Evolutionary conservation across 2,797 vertebrate species (phyloP).

Genomic region (Lacerta agilis): DNA sequence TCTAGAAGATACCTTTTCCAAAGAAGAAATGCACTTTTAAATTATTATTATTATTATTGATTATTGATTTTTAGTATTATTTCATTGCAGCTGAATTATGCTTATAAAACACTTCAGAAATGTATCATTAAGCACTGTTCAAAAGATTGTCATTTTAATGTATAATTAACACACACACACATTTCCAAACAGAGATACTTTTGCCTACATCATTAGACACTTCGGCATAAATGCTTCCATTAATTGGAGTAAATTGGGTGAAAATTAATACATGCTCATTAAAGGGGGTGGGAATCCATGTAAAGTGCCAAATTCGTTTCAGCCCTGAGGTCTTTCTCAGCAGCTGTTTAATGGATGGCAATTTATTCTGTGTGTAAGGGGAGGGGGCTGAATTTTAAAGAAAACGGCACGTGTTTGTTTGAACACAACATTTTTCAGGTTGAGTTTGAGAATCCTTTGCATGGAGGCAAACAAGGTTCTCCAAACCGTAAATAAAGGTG

Average conservation of each 20-base stretch:
- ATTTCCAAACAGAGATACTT: not conserved
- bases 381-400: not conserved
- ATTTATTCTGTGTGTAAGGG: not conserved
- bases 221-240: not conserved
- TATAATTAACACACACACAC: no score
- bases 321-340: not conserved
- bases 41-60: no score
- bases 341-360: not conserved
- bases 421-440: not conserved
- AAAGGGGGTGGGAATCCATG: no score
- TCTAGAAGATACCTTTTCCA: no score
- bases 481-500: no score
- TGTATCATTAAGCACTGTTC: not conserved
- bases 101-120: not conserved
- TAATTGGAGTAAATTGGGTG: not conserved
- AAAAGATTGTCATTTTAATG: no score
- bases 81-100: not conserved
- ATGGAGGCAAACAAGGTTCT: no score
- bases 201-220: not conserved
- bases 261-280: not conserved
- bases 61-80: no score
- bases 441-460: not conserved
- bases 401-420: not conserved
- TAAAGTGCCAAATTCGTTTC: not conserved
- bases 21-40: no score